These are phyloP conservation scores for Acronicta alni DNA, from an alignment of 2,888 invertebrate species.

Conservation along the genomic window DNA sequence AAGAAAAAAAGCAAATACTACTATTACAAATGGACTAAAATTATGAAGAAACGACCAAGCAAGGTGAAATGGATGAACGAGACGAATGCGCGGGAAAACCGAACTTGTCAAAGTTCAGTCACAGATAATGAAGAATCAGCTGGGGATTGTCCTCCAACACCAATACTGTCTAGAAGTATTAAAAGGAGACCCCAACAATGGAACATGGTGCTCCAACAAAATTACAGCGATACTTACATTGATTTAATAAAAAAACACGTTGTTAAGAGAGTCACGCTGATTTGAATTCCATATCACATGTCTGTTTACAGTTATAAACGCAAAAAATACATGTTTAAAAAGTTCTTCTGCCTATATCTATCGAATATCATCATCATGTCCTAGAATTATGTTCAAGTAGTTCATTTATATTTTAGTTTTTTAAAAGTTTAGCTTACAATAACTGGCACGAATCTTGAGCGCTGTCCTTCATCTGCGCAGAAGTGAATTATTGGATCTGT, in stretches of 20 bases:
- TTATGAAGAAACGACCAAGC: conserved; percentile 3
- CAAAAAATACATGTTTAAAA: neutral
- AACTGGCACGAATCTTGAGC: no score
- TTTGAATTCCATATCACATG: neutral
- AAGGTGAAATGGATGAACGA: conserved; percentile 10
- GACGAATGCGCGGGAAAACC: conserved; percentile 24
- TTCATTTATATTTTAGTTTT: no score
- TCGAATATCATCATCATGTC: no score
- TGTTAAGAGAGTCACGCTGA: neutral
- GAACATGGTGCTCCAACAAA: neutral
- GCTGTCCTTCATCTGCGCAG: no score
- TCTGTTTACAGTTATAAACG: neutral
- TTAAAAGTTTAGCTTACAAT: no score
- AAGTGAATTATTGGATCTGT: no score
- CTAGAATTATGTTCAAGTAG: no score
- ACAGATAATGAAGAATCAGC: conserved; percentile 34
- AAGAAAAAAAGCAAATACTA: neutral
- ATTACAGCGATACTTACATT: conserved; percentile 14
- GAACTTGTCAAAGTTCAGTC: conserved; percentile 4
- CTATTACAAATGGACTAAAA: conserved; percentile 20
- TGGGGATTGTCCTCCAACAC: conserved; percentile 27
- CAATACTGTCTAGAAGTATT: conserved; percentile 1
- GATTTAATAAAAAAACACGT: conserved; percentile 3
- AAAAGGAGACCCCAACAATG: conserved; percentile 2
- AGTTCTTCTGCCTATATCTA: neutral